Conservation (phyloP, 2,113 vertebrate genomes). For the Vicugna pacos region DNA sequence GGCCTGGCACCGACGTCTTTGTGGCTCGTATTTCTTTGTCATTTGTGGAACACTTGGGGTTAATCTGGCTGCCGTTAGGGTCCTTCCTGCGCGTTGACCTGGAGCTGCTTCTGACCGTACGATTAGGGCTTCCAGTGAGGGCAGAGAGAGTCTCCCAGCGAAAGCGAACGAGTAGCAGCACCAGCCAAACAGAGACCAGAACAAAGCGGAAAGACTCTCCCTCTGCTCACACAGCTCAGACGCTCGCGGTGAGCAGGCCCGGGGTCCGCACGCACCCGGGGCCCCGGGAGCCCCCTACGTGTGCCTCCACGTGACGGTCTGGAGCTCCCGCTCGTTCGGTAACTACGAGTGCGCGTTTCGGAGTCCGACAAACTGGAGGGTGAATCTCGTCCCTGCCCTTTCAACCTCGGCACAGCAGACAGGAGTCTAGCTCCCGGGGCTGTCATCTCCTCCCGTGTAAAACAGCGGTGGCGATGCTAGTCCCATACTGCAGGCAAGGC, state of each 20-base stretch:
- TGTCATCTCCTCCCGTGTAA: not conserved
- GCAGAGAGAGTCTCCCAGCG: constrained; percentile 8
- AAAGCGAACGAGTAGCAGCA: constrained; percentile 6
- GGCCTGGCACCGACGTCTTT: not conserved
- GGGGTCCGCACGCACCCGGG: not conserved
- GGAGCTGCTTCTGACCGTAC: not conserved
- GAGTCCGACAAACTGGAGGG: not conserved
- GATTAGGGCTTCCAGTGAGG: not conserved
- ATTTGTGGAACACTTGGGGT: not conserved
- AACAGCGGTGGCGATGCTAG: not conserved
- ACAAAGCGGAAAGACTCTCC: not conserved
- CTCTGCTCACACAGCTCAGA: not conserved
- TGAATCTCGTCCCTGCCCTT: not conserved
- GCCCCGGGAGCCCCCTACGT: not conserved
- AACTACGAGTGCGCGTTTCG: not conserved
- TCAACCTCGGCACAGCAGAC: not conserved
- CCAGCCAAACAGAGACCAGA: constrained; percentile 13
- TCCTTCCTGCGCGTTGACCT: not conserved
- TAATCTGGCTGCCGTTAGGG: not conserved
- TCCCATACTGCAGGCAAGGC: not conserved
- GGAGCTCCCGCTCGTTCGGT: not conserved
- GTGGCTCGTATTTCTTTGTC: not conserved
- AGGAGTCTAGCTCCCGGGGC: not conserved
- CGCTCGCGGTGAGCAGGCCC: not conserved
- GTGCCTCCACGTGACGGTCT: not conserved